Evolutionary conservation across 2,888 invertebrate genomes (phyloP).

Genomic region (Empis stercorea): DNA sequence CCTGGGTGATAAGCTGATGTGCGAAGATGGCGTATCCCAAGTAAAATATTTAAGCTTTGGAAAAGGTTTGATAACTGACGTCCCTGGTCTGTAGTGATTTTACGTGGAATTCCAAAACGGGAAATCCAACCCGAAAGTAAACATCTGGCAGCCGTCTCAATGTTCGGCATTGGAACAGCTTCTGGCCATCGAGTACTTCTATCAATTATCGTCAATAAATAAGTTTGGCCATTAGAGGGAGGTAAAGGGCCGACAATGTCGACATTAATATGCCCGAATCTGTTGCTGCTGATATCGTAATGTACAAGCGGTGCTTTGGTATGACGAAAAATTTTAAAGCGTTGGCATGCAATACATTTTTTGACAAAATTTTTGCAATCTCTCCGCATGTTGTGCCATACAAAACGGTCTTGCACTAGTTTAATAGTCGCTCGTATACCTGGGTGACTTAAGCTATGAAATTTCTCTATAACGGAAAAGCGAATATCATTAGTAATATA

Average conservation of each 20-base stretch:
- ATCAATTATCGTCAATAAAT: neutral
- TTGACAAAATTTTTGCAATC: slow-evolving; percentile 5
- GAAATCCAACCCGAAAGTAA: neutral
- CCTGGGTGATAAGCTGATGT: slow-evolving; percentile 2
- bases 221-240: neutral
- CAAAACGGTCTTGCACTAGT: slow-evolving; percentile 4
- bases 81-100: neutral
- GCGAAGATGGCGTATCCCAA: neutral
- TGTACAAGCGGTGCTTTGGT: neutral
- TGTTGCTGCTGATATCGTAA: neutral
- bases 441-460: slow-evolving; percentile 5
- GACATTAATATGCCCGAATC: neutral
- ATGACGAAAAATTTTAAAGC: slow-evolving; percentile 7
- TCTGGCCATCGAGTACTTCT: neutral
- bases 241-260: neutral
- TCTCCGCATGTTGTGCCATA: slow-evolving; percentile 4
- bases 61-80: neutral
- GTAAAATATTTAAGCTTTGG: neutral
- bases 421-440: slow-evolving; percentile 1
- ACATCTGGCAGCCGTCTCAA: neutral
- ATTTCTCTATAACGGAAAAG: slow-evolving; percentile 1
- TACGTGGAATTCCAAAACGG: neutral
- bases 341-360: slow-evolving; percentile 7
- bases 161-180: neutral
- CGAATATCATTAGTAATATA: slow-evolving; percentile 1